Base-by-base conservation (phyloP, 2,888 invertebrate genomes). In the Drosophila robusta region DNA sequence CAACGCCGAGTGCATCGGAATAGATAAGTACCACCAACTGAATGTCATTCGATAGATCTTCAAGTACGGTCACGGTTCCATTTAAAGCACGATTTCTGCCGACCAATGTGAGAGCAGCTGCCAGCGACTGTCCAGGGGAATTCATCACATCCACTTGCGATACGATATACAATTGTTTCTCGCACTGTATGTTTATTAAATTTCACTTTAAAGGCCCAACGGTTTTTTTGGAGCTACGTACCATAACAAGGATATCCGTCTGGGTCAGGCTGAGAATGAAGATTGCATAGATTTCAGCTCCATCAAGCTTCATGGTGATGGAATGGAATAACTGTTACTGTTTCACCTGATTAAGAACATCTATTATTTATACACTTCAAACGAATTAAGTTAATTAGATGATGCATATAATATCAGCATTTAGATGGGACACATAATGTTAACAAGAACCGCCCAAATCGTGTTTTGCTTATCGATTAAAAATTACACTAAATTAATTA, bases 81-180 rank as follows among this genome's bases (percentile, higher is more conserved):
- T 89, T 89, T 1, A 89, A 12, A 7, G 45, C 32, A 9, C 75
- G 82, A 8, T 80, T 51, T 4, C 87, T 81, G 11, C 78, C 75
- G 8, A 81, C 24, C 12, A 65, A 52, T 8, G 67, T 61, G 3
- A 81, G 3, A 0, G 32, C 9, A n/a, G 42, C 0, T 9, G 0
- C 3, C 2, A 58, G 1, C 14, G 36, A 1, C 6, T n/a, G n/a
- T 18, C 71, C 71, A n/a, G 66, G 71, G 3, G 8, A 22, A 46
- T 54, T 70, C n/a, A 18, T 51, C 5, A 58, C 29, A 16, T 36
- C 41, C 0, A 62, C 9, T 22, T 44, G 58, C 1, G 16, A 24
- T 1, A 54, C 29, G 0, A n/a, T 14, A 46, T 71, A 71, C 6
- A 12, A 0, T 51, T 70, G 51, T 1, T 24, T 16, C 1, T n/a